These are phyloP conservation scores for Rhadina sibilatrix DNA, from an alignment of 2,113 vertebrate species.

Conservation along the genomic window DNA sequence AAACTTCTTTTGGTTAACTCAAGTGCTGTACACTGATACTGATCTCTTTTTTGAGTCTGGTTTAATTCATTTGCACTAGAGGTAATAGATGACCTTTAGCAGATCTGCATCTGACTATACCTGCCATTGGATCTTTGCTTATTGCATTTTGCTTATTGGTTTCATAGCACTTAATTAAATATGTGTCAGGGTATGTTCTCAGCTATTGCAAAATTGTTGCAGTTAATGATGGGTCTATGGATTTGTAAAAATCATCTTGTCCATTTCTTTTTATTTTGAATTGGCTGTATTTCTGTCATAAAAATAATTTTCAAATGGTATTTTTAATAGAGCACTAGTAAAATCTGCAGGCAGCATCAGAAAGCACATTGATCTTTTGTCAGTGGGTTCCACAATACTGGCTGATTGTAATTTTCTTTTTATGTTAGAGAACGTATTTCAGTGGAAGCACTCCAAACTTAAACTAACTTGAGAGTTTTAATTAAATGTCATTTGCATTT, in stretches of 20 bases:
- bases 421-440: not conserved
- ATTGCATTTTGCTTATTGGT: not conserved
- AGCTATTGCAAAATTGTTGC: not conserved
- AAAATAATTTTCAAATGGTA: not conserved
- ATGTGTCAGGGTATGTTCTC: not conserved
- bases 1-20: not conserved
- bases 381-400: not conserved
- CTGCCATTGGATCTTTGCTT: not conserved
- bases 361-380: not conserved
- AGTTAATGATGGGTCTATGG: not conserved
- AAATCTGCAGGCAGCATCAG: not conserved
- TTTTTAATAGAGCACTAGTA: not conserved
- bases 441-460: slow-evolving; percentile 21
- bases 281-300: not conserved
- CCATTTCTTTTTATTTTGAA: not conserved
- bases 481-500: slow-evolving; percentile 13
- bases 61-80: not conserved
- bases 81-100: not conserved
- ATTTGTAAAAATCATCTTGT: not conserved
- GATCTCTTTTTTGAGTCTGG: not conserved
- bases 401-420: slow-evolving; percentile 25
- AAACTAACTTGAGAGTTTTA: slow-evolving; percentile 20
- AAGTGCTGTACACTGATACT: not conserved
- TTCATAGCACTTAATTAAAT: not conserved
- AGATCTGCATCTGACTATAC: not conserved